Evolutionary conservation across 2,888 invertebrate species (phyloP), one percentile per base, ranked within the genome.

Genomic region (Saturnia japonica): DNA sequence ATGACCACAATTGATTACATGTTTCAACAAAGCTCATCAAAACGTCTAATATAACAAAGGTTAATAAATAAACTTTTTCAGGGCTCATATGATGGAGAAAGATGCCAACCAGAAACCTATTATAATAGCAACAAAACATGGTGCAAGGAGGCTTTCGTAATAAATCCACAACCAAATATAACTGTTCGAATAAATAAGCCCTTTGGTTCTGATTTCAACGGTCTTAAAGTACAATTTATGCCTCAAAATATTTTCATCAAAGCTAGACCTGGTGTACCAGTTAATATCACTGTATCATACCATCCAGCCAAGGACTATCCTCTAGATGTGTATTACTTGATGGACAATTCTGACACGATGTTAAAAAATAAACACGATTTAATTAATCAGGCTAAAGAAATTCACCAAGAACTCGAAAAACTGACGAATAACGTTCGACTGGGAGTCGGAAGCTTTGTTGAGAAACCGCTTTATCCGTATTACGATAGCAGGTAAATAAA

Each of bases 321-420:
- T 0, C 95, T 97, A 1, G 97, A 97, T 87, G 90, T 97, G n/a
- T 97, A 97, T 84, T 97, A 96, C 82, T 90, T 98, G 45, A 96
- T 97, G 96, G 97, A 97, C 80, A 89, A 96, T 74, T 97, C 97
- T 0, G 88, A 93, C 51, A 97, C 97, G 0, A 97, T 97, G 97
- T 86, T 85, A 68, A 82, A 84, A 12, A 95, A 96, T 80, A 95
- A 95, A 79, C 82, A 87, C 0, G 88, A 85, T 25, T 82, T 96
- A 9, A 94, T 90, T 77, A 83, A 78, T 8, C 89, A 96, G 66
- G 95, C 95, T 0, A 73, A 78, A 0, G 74, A 89, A 69, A 85
- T 96, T 51, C 94, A 94, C 0, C 69, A 80, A 0, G 85, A 91
- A 7, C 94, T 97, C 92, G 85, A 78, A 67, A 83, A 83, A 1